Conservation (phyloP, 2,113 vertebrate species). For the Prunella himalayana region DNA sequence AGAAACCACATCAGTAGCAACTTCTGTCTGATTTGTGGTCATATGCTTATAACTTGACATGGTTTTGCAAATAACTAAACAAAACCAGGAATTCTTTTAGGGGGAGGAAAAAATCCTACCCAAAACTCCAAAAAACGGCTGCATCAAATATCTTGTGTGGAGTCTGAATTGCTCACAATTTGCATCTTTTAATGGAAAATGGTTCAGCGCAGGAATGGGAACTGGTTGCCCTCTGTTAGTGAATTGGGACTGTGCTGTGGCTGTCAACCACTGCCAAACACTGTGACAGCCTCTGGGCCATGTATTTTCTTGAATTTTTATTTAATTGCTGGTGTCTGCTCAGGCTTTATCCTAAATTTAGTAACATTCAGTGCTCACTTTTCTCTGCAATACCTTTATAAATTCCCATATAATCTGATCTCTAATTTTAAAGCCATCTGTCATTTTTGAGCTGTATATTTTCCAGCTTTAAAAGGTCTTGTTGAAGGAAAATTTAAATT, state of each 20-base stretch:
- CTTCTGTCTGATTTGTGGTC: constrained; percentile 57
- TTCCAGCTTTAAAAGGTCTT: constrained; percentile 21
- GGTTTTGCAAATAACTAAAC: constrained; percentile 41
- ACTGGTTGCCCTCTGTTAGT: background rate
- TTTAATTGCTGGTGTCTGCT: constrained; percentile 47
- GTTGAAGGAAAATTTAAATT: constrained; percentile 43
- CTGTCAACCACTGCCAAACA: background rate
- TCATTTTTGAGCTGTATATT: constrained; percentile 25
- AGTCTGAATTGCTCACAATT: background rate
- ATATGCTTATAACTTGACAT: constrained; percentile 35
- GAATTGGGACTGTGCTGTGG: background rate
- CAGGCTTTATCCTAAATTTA: constrained; percentile 43
- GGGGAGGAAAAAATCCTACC: background rate
- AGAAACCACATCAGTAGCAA: constrained; percentile 60
- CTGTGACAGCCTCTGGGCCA: background rate
- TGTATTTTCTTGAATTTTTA: constrained; percentile 1
- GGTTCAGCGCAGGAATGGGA: background rate
- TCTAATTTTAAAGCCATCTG: constrained; percentile 51
- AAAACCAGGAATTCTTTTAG: constrained; percentile 8
- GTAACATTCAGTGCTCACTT: background rate
- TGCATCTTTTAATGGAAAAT: constrained; percentile 4
- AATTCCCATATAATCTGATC: constrained; percentile 40
- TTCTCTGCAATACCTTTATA: constrained; percentile 42
- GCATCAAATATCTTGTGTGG: constrained; percentile 17
- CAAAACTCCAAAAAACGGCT: background rate